Evolutionary conservation across 1,140 invertebrate genomes (phyloP).

Genomic region (Papilio dardanus): DNA sequence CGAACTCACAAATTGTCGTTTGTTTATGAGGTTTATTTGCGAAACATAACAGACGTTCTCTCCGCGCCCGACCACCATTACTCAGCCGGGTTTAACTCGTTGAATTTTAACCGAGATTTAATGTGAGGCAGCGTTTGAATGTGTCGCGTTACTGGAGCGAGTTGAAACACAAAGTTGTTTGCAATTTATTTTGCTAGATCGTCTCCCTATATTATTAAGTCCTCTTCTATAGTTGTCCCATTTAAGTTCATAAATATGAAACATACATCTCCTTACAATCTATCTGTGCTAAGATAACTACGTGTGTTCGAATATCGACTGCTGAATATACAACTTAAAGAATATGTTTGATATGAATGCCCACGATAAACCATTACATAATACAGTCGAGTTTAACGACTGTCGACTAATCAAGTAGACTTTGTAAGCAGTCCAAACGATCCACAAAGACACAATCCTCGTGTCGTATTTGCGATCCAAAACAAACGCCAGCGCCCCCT

Average conservation of each 20-base stretch:
- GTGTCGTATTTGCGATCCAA: conserved; percentile 65
- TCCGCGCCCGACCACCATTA: conserved; percentile 56
- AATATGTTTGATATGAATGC: not conserved
- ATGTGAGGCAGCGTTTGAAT: conserved; percentile 46
- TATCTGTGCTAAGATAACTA: too few relatives aligned
- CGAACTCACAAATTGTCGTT: conserved; percentile 51
- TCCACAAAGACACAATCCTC: conserved; percentile 56
- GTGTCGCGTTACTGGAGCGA: conserved; percentile 17
- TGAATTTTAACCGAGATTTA: conserved; percentile 74
- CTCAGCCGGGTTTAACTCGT: conserved; percentile 65
- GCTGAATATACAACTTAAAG: not conserved
- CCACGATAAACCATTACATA: too few relatives aligned
- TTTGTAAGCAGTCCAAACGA: conserved; percentile 40
- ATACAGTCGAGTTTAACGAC: too few relatives aligned
- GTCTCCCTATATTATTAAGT: not conserved
- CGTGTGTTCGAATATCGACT: not conserved
- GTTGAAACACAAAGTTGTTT: not conserved
- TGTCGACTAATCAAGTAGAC: not conserved
- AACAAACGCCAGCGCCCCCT: conserved; percentile 59
- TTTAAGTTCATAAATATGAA: too few relatives aligned
- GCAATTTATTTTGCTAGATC: not conserved
- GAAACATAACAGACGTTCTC: conserved; percentile 61
- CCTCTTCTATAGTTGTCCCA: not conserved
- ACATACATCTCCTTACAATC: not conserved
- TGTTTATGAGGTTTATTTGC: conserved; percentile 67